These are phyloP conservation scores for Holcopasites calliopsidis DNA, from an alignment of 1,140 invertebrate species.

Conservation along the genomic window DNA sequence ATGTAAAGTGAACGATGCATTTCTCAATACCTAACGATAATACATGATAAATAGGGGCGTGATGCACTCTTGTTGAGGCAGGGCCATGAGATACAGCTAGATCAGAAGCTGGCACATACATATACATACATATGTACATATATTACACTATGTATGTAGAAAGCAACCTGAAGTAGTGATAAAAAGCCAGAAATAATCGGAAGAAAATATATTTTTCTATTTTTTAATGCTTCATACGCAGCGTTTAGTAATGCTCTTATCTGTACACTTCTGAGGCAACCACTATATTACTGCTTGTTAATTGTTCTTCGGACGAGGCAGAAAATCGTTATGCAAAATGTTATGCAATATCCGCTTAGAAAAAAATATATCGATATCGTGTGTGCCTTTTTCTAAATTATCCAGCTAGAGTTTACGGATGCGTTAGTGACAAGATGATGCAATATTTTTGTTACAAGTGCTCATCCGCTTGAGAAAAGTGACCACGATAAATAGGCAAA, in stretches of 20 bases:
- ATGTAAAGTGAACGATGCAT: constrained; percentile 47
- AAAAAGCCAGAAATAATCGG: neutral
- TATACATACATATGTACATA: too few species aligned
- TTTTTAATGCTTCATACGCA: neutral
- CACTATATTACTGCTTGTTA: too few species aligned
- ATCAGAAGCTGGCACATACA: neutral
- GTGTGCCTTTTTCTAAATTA: too few species aligned
- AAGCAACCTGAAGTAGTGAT: neutral
- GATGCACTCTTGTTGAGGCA: constrained; percentile 46
- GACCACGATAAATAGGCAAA: neutral
- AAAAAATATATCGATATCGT: too few species aligned
- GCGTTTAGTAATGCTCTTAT: neutral
- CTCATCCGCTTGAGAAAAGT: neutral
- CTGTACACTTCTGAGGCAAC: neutral
- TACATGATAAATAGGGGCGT: constrained; percentile 49
- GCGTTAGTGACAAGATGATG: neutral
- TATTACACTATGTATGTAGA: too few species aligned
- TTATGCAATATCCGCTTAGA: too few species aligned
- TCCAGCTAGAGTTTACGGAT: too few species aligned
- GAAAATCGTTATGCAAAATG: too few species aligned
- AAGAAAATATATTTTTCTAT: neutral
- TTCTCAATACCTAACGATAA: constrained; percentile 65
- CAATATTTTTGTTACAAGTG: neutral
- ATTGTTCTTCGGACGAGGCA: too few species aligned
- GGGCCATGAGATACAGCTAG: constrained; percentile 19